Percentiles rank a stretch among this genome's conserved stretches.
These are phyloP conservation scores for Dilophus febrilis DNA, from an alignment of 2,888 invertebrate species.

Conservation along the genomic window DNA sequence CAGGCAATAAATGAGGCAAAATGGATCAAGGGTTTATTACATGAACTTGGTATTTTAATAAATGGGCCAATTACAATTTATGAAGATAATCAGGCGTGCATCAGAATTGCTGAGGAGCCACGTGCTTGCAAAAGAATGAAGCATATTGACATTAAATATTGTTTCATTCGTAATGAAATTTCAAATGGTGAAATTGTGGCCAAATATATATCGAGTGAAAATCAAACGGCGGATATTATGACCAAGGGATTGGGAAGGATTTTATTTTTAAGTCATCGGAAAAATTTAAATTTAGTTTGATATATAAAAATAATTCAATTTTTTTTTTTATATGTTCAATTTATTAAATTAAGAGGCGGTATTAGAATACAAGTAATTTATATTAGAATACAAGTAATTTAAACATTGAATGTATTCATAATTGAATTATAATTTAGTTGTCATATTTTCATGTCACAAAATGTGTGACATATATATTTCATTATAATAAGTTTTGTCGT, in stretches of 20 bases:
- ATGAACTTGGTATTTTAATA: background rate
- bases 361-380: too few relatives aligned
- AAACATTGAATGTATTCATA: too few relatives aligned
- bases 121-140: background rate
- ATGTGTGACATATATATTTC: too few relatives aligned
- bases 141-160: background rate
- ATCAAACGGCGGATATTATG: background rate
- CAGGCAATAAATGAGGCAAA: conserved; percentile 14
- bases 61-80: background rate
- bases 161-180: background rate
- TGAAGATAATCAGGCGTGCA: background rate
- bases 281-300: background rate
- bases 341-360: too few relatives aligned
- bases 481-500: too few relatives aligned
- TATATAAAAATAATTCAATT: too few relatives aligned
- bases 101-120: background rate
- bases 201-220: background rate
- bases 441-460: too few relatives aligned
- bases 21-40: conserved; percentile 8
- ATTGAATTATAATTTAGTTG: too few relatives aligned
- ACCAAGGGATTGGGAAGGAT: background rate
- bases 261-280: background rate
- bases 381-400: too few relatives aligned
- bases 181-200: background rate
- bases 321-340: too few relatives aligned